Evolutionary conservation across 2,888 invertebrate species (phyloP).

Genomic region (Drosophila fulvimacula): DNA sequence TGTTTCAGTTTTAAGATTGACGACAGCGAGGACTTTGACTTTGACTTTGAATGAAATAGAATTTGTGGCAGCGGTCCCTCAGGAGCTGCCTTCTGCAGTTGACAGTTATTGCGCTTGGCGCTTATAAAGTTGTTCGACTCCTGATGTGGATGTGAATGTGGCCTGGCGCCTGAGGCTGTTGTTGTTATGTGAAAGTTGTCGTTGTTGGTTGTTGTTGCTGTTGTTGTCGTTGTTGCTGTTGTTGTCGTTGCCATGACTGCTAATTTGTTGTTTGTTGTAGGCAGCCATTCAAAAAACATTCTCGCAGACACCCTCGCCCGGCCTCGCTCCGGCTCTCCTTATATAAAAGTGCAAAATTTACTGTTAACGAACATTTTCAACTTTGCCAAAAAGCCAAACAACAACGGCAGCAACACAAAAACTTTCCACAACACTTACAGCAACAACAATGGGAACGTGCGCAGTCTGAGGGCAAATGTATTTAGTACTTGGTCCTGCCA

Average conservation of each 20-base stretch:
- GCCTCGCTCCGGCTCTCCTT: conserved; percentile 1
- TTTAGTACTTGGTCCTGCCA: conserved; percentile 63
- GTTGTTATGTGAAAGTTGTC: conserved; percentile 53
- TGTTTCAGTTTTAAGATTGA: conserved; percentile 40
- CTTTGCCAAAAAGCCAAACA: conserved; percentile 80
- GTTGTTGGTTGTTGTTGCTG: conserved; percentile 59
- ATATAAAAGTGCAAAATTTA: conserved; percentile 72
- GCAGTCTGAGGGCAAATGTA: conserved; percentile 66
- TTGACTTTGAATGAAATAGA: conserved; percentile 52
- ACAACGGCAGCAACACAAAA: conserved; percentile 77
- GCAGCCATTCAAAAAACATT: conserved; percentile 72
- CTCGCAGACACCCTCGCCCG: conserved; percentile 51
- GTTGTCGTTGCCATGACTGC: conserved; percentile 73
- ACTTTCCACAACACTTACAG: conserved; percentile 75
- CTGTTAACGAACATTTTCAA: conserved; percentile 79
- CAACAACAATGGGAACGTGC: conserved; percentile 65
- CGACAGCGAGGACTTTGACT: conserved; percentile 53
- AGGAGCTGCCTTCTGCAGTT: conserved; percentile 37
- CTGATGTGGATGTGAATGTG: conserved; percentile 3
- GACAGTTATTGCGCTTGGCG: conserved; percentile 66
- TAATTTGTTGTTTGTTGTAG: conserved; percentile 79
- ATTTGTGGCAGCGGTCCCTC: conserved; percentile 46
- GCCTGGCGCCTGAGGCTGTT: conserved; percentile 40
- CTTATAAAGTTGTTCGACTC: conserved; percentile 72
- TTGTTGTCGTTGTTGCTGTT: conserved; percentile 58